These are phyloP conservation scores for Drosophila picticornis DNA, from an alignment of 2,888 invertebrate species.

Conservation along the genomic window DNA sequence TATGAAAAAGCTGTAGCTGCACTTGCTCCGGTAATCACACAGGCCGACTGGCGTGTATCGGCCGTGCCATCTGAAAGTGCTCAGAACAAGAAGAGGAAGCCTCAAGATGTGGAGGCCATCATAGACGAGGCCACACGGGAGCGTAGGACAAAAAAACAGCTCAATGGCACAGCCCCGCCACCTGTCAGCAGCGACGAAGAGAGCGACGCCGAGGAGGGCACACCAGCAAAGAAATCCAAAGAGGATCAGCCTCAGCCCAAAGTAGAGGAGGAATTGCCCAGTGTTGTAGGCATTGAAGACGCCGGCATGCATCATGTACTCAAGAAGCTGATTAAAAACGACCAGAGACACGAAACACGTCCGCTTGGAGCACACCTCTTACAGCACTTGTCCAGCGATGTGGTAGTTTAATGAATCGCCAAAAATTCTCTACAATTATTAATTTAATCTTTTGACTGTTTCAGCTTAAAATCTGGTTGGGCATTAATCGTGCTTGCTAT, in stretches of 20 bases:
- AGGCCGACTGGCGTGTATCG: constrained; percentile 87
- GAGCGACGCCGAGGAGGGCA: constrained; percentile 30
- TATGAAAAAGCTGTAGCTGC: constrained; percentile 85
- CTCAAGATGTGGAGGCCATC: constrained; percentile 72
- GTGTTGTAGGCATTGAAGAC: constrained; percentile 88
- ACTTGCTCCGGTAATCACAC: constrained; percentile 85
- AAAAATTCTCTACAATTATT: not conserved
- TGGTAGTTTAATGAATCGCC: constrained; percentile 85
- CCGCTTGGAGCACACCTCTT: constrained; percentile 88
- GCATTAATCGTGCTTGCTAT: constrained; percentile 92
- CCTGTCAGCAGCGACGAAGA: constrained; percentile 34
- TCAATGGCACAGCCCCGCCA: constrained; percentile 6
- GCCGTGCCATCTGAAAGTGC: constrained; percentile 56
- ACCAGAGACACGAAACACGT: constrained; percentile 86
- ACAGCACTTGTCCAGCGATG: constrained; percentile 86
- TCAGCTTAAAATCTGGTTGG: constrained; percentile 89
- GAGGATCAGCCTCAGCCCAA: not conserved
- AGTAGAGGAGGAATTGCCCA: constrained; percentile 5
- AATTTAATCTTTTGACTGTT: constrained; percentile 24
- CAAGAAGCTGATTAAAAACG: constrained; percentile 90
- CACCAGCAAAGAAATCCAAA: constrained; percentile 28
- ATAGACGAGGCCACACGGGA: constrained; percentile 72
- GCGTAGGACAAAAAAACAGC: constrained; percentile 64
- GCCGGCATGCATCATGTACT: constrained; percentile 91
- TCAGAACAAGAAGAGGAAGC: constrained; percentile 40